Base-by-base conservation (phyloP, 2,113 vertebrate species). In the Passerina amoena region DNA sequence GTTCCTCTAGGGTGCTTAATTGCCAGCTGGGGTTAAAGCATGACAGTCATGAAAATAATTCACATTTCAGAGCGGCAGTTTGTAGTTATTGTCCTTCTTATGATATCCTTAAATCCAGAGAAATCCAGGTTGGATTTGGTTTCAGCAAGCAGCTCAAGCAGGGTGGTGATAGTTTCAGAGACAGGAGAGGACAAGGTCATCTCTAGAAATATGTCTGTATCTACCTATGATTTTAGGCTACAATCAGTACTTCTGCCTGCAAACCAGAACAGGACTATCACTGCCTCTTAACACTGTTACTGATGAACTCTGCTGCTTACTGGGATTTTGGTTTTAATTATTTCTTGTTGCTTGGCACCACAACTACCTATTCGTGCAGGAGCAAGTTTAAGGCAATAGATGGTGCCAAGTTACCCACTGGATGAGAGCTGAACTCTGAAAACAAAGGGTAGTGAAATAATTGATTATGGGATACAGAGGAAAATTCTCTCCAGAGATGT, bases 371-470 rank as follows among this genome's bases (percentile, higher is more conserved):
- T 20, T 65, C 60, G 38, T 42, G 15, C 11, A 80, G 21, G 28
- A 3, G 10, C 17, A 61, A 40, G 7, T 48, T 61, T 33, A 47
- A 66, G 22, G 17, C 11, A 68, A 15, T 16, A 81, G 30, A 5
- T 24, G 12, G 14, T 56, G 25, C 7, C 23, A 42, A 20, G 5
- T 6, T 3, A 0, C 3, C 14, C 6, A 31, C 12, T 37, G 35
- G 2, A 5, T 66, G 25, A 59, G 8, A 4, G 22, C 35, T 80
- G 28, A 86, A 47, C 22, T 71, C 28, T 33, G 12, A 38, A 57
- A 77, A 9, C 4, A 51, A 45, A 76, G 66, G 9, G 2, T 50
- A 30, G 3, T 3, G 4, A 82, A 79, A 57, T 8, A 38, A 59
- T 82, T 75, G 8, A 3, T 88, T n/a, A 37, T 18, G 23, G 4